A percentile compares a stretch with the other conserved stretches of the same genome.
phyloP scores from a whole-genome alignment of 2,888 invertebrate species.

The Alsophila aescularia region DNA sequence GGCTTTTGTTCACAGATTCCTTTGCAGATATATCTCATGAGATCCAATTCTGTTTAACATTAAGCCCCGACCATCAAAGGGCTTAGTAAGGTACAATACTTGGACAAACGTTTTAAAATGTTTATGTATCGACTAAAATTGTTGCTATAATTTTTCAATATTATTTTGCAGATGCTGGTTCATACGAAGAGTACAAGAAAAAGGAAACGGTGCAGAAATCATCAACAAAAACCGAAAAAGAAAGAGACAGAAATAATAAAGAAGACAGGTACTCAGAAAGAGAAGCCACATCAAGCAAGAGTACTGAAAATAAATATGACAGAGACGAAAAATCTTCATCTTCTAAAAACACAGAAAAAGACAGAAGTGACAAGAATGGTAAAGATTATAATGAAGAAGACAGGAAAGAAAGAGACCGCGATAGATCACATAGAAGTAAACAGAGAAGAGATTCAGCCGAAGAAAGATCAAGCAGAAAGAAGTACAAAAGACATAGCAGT shows the following conservation, averaged over 20 bases:
- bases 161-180: constrained; percentile 84
- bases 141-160: constrained; percentile 24
- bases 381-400: constrained; percentile 9
- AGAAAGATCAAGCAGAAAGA: constrained; percentile 39
- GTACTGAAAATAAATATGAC: constrained; percentile 23
- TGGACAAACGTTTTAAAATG: constrained; percentile 36
- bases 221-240: constrained; percentile 53
- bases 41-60: constrained; percentile 48
- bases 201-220: constrained; percentile 64
- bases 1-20: constrained; percentile 56
- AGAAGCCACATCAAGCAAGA: constrained; percentile 25
- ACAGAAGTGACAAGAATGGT: constrained; percentile 16
- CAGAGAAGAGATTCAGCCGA: constrained; percentile 50
- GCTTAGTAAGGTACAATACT: constrained; percentile 51
- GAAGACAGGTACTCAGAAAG: constrained; percentile 34
- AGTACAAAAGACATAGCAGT: constrained; percentile 31
- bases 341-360: constrained; percentile 13
- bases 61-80: constrained; percentile 40
- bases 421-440: constrained; percentile 37
- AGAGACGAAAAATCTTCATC: constrained; percentile 26
- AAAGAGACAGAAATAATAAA: constrained; percentile 47
- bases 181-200: constrained; percentile 88
- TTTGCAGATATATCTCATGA: constrained; percentile 53
- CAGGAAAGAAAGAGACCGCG: constrained; percentile 26
- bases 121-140: not conserved